A percentile compares a stretch with the other conserved stretches of the same genome.
These are phyloP conservation scores for Hydrolagus affinis DNA, from an alignment of 2,113 vertebrate species.

Conservation along the genomic window DNA sequence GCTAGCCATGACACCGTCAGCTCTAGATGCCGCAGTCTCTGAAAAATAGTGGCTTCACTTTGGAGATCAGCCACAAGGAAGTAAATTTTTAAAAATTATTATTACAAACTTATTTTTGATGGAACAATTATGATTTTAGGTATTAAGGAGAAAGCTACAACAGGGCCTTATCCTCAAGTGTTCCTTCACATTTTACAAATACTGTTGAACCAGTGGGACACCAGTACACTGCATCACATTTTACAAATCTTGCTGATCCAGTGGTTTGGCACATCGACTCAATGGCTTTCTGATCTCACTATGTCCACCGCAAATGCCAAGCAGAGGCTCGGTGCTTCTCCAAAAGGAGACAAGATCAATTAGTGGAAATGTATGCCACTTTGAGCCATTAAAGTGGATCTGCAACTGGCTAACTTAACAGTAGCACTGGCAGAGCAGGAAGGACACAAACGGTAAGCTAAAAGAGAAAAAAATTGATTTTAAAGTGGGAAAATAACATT, in stretches of 20 bases:
- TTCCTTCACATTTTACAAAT: neutral
- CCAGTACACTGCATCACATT: no score
- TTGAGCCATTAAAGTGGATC: neutral
- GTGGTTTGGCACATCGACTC: neutral
- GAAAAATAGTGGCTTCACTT: neutral
- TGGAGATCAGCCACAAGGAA: no score
- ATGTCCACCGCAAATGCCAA: neutral
- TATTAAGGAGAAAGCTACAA: neutral
- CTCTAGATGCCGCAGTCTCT: neutral
- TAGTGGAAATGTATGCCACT: neutral
- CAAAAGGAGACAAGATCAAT: neutral
- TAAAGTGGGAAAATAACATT: neutral
- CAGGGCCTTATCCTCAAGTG: neutral
- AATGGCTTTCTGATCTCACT: neutral
- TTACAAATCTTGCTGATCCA: neutral
- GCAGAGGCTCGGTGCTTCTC: neutral
- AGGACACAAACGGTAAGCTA: neutral
- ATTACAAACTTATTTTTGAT: no score
- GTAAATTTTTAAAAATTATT: neutral
- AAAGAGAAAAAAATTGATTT: conserved; percentile 16
- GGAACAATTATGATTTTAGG: conserved; percentile 11
- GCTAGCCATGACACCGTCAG: neutral
- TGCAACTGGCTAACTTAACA: neutral
- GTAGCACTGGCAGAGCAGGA: neutral
- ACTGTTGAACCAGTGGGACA: neutral